phyloP scores from a whole-genome alignment of 2,888 invertebrate species.

The Unio pictorum region DNA sequence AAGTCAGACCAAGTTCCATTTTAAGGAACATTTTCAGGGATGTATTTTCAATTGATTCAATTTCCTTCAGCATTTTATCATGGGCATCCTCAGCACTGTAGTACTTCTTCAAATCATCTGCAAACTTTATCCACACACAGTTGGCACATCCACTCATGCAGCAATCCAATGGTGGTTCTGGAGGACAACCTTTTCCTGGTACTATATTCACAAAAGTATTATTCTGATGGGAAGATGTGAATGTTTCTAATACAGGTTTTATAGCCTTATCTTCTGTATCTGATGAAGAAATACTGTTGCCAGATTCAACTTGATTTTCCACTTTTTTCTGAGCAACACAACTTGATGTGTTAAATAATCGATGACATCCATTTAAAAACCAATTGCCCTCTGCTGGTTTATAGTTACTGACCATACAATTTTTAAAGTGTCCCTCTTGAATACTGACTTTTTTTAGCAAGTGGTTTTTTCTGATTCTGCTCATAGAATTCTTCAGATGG shows the following conservation, averaged over 20 bases:
- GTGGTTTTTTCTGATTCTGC: too few relatives aligned
- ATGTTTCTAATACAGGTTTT: constrained; percentile 31
- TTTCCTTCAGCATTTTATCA: constrained; percentile 79
- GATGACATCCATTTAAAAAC: too few relatives aligned
- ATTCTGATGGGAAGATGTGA: constrained; percentile 19
- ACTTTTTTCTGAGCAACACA: too few relatives aligned
- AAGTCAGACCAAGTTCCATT: constrained; percentile 78
- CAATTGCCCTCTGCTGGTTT: too few relatives aligned
- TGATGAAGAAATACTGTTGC: too few relatives aligned
- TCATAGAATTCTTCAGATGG: too few relatives aligned
- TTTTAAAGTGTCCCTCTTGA: too few relatives aligned
- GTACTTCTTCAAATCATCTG: constrained; percentile 78
- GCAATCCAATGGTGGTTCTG: constrained; percentile 86
- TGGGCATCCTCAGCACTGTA: constrained; percentile 80
- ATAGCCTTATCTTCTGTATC: constrained; percentile 14
- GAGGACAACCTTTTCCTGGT: constrained; percentile 71
- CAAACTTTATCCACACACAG: constrained; percentile 94
- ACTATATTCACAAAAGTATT: constrained; percentile 31
- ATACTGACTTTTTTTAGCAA: too few relatives aligned
- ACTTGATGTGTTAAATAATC: too few relatives aligned
- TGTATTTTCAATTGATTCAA: constrained; percentile 80
- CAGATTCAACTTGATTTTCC: too few relatives aligned
- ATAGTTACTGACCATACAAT: too few relatives aligned
- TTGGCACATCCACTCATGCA: constrained; percentile 94
- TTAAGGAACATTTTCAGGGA: constrained; percentile 86